Evolutionary conservation across 1,140 invertebrate species (phyloP).

Genomic region (Archivesica marissinica): DNA sequence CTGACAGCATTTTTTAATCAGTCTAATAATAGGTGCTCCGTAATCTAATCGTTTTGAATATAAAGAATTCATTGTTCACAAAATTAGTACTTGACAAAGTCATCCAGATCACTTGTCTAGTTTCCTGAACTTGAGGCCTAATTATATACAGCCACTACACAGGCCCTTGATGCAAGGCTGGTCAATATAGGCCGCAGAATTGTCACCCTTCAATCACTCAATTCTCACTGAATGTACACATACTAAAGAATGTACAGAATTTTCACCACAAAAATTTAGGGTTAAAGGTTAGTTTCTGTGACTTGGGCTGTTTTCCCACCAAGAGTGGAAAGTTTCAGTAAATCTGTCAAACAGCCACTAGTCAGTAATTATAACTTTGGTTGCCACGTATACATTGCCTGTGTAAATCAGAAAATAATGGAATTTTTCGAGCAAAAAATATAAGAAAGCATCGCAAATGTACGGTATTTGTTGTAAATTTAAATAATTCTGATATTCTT

Average conservation of each 20-base stretch:
- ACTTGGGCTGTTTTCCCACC: too few relatives aligned
- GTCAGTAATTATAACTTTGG: too few relatives aligned
- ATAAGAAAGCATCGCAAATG: too few relatives aligned
- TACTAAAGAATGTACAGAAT: not conserved
- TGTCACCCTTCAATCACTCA: not conserved
- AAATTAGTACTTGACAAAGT: not conserved
- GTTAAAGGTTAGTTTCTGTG: too few relatives aligned
- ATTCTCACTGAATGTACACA: not conserved
- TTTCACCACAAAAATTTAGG: not conserved
- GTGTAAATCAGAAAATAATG: too few relatives aligned
- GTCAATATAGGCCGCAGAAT: not conserved
- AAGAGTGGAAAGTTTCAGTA: too few relatives aligned
- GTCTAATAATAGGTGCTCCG: not conserved
- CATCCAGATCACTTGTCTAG: not conserved
- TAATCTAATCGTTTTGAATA: not conserved
- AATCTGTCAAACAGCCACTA: too few relatives aligned
- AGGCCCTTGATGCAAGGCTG: not conserved
- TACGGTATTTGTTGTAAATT: too few relatives aligned
- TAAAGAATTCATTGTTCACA: slow-evolving; percentile 2
- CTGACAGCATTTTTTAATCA: too few relatives aligned
- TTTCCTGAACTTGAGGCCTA: not conserved
- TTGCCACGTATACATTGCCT: too few relatives aligned
- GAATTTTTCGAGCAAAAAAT: too few relatives aligned
- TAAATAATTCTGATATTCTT: too few relatives aligned
- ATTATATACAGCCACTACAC: not conserved